Base-by-base conservation (phyloP, 1,140 invertebrate genomes). In the Zaprionus gabonicus region DNA sequence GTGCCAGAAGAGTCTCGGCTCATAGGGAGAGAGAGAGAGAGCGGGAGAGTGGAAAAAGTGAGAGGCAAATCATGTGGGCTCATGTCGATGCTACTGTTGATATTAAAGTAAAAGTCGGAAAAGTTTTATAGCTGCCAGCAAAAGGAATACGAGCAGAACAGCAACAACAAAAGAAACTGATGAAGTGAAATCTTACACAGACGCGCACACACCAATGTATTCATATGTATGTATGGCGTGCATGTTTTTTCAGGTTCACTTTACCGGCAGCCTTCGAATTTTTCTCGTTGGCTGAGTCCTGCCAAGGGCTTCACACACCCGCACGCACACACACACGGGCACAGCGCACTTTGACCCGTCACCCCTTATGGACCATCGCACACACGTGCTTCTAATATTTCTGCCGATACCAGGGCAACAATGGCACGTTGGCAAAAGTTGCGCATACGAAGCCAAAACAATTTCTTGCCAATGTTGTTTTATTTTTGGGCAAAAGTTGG, bases 401-500 rank as follows among this genome's bases (percentile, higher is more conserved):
- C 71, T 71, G 57, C 9, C 46, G 72, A 36, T 82, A 73, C 78
- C 66, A 67, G 58, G 70, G 55, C 64, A 77, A 72, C 69, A 88
- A 78, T 72, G 63, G 55, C 86, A 87, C 73, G 79, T 87, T 75
- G 73, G 72, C 70, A 83, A 70, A 71, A 88, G 81, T 81, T 84
- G 73, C 75, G 78, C 67, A 84, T 84, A 79, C 71, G 76, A 66
- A 81, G 76, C 74, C 78, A 87, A 76, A 71, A 73, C 78, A 88
- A 81, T 88, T 90, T 88, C 81, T 76, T 83, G 78, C 62, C 79
- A 71, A 63, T 76, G 78, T 67, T 67, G 66, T 71, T 88, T 80
- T 78, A 75, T 85, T 80, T 88, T 69, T 76, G 69, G 58, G 53
- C 49, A 68, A 84, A 84, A 90, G 75, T 88, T 88, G 62, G 49